Base-by-base conservation (phyloP, 2,113 vertebrate species). In the Dicaeum eximium region DNA sequence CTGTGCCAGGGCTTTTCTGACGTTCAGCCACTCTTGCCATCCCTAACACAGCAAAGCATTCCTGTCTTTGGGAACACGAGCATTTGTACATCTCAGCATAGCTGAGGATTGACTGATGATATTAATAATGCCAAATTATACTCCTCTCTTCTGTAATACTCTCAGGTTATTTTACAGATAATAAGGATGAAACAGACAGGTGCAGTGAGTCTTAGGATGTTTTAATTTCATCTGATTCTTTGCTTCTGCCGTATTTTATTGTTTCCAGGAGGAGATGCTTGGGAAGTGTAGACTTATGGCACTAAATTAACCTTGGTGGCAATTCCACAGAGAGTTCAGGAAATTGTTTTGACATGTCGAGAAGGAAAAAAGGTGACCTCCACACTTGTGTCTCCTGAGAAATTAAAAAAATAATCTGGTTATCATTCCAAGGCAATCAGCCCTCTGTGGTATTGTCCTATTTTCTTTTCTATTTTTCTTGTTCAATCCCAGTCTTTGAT, bases 111-210 rank as follows among this genome's bases (percentile, higher is more conserved):
- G 93, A 94, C 84, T 88, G 92, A 67, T 91, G 80, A 53, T 86
- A 92, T 93, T 93, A 95, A 96, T 90, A 86, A 90, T 80, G 88
- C 72, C 86, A 92, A 74, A 94, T 86, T 88, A 57, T 35, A 47
- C 81, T 86, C 56, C 64, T 73, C 53, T 92, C 85, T 15, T 57
- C 53, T 51, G 40, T 69, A 90, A 94, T 42, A 60, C 57, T 75
- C 82, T 64, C 38, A 51, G 75, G 75, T 93, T 93, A 77, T 88
- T 94, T 90, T 83, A 72, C 86, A 78, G 72, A 66, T 84, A 78
- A 88, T 93, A 75, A 82, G n/a, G 50, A 62, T 33, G 69, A 94
- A 86, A 61, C 77, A 94, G 91, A 67, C 82, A 90, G 65, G 57
- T 92, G 80, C 70, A 95, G 67, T 75, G 86, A 93, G 80, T 90